Evolutionary conservation across 2,797 vertebrate genomes (phyloP).

Genomic region (Sebastes baramenuke): DNA sequence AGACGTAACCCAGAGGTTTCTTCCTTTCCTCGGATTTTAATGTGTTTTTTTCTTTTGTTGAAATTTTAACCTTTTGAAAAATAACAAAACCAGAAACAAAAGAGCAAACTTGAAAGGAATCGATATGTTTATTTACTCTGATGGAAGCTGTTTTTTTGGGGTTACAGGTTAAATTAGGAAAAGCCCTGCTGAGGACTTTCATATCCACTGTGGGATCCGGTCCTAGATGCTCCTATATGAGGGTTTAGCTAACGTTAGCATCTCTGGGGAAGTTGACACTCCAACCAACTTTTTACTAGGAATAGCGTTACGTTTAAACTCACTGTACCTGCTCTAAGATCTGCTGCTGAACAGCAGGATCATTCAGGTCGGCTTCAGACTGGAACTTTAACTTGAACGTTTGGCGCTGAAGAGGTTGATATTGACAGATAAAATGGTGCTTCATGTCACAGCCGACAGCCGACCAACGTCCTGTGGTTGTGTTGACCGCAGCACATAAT

Average conservation of each 20-base stretch:
- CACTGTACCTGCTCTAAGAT: slow-evolving; percentile 53
- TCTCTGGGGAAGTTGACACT: not conserved
- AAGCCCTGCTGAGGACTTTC: rapidly evolving
- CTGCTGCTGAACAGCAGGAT: slow-evolving; percentile 28
- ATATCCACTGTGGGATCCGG: not conserved
- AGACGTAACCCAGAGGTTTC: not conserved
- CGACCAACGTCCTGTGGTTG: not conserved
- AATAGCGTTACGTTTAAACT: not conserved
- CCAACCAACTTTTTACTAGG: not conserved
- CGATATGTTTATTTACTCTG: not conserved
- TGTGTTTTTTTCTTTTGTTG: not conserved
- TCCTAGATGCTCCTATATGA: not conserved
- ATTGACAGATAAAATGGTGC: slow-evolving; percentile 35
- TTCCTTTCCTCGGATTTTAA: not conserved
- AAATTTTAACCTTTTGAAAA: not conserved
- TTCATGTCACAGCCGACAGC: not conserved
- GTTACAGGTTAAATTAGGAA: not conserved
- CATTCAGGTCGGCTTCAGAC: slow-evolving; percentile 41
- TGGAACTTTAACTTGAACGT: slow-evolving; percentile 26
- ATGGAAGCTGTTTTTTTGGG: not conserved
- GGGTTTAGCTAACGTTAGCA: not conserved
- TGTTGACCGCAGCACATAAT: not conserved
- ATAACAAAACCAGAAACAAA: not conserved
- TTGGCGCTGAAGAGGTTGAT: not conserved
- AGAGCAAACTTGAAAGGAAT: not conserved